These are phyloP conservation scores for Meganola albula DNA, from an alignment of 2,888 invertebrate genomes.

Conservation along the genomic window DNA sequence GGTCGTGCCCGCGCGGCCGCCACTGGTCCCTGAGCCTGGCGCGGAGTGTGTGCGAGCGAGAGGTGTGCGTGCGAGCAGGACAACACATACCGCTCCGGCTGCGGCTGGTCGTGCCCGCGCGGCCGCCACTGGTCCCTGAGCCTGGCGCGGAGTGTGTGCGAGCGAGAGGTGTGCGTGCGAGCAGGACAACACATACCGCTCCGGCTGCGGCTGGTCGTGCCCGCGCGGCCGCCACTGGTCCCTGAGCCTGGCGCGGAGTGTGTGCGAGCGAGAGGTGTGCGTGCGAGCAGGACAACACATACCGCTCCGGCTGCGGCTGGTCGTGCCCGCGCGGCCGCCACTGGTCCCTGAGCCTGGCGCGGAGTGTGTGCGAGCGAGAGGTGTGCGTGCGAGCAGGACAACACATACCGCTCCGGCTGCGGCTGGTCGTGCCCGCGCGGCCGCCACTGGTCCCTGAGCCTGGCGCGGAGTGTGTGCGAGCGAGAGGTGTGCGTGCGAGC, in stretches of 20 bases:
- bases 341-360: constrained; percentile 79
- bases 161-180: constrained; percentile 89
- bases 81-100: constrained; percentile 61
- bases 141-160: constrained; percentile 81
- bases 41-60: constrained; percentile 80
- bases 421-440: neutral
- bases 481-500: constrained; percentile 90
- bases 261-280: constrained; percentile 87
- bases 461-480: constrained; percentile 80
- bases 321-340: neutral
- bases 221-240: neutral
- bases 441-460: constrained; percentile 66
- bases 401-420: constrained; percentile 41
- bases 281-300: constrained; percentile 88
- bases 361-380: constrained; percentile 82
- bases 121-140: constrained; percentile 89
- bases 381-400: constrained; percentile 91
- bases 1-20: constrained; percentile 44
- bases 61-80: constrained; percentile 91
- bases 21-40: constrained; percentile 92
- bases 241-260: constrained; percentile 80
- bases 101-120: neutral
- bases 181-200: constrained; percentile 81
- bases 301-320: neutral
- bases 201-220: neutral